Evolutionary conservation across 2,888 invertebrate species (phyloP).

Genomic region (Leptinotarsa rubiginosa): DNA sequence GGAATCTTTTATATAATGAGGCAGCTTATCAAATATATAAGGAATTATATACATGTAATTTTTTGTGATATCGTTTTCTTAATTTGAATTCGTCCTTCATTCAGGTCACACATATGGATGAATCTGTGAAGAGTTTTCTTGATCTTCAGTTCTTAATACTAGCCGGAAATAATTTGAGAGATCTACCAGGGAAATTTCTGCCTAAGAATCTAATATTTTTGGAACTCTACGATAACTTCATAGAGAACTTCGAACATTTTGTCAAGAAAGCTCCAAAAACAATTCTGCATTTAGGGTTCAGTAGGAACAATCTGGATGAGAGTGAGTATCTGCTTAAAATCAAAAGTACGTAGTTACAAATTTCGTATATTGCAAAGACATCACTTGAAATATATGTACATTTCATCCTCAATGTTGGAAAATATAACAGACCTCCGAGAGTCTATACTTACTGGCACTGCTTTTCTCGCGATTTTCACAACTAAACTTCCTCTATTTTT

Average conservation of each 20-base stretch:
- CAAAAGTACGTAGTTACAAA: too few relatives aligned
- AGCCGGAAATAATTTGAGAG: constrained; percentile 64
- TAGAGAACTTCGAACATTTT: constrained; percentile 62
- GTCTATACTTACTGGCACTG: too few relatives aligned
- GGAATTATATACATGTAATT: too few relatives aligned
- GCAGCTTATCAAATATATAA: too few relatives aligned
- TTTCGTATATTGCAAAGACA: too few relatives aligned
- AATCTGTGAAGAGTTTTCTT: constrained; percentile 61
- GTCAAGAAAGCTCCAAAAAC: constrained; percentile 61
- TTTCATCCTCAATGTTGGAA: too few relatives aligned
- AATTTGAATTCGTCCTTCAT: constrained; percentile 41
- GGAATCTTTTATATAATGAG: too few relatives aligned
- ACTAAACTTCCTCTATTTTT: too few relatives aligned
- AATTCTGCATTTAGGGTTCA: constrained; percentile 69
- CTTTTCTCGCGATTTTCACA: too few relatives aligned
- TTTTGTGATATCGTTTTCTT: too few relatives aligned
- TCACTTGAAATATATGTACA: too few relatives aligned
- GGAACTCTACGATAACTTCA: constrained; percentile 69
- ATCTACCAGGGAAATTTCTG: constrained; percentile 62
- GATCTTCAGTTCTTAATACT: constrained; percentile 67
- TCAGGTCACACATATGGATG: constrained; percentile 69
- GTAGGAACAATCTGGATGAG: constrained; percentile 66
- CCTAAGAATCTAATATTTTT: constrained; percentile 65
- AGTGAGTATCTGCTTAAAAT: constrained; percentile 52
- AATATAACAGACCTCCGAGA: too few relatives aligned